A percentile compares a stretch with the other conserved stretches of the same genome.
Conservation (phyloP, 2,113 vertebrate species). For the Suncus etruscus region DNA sequence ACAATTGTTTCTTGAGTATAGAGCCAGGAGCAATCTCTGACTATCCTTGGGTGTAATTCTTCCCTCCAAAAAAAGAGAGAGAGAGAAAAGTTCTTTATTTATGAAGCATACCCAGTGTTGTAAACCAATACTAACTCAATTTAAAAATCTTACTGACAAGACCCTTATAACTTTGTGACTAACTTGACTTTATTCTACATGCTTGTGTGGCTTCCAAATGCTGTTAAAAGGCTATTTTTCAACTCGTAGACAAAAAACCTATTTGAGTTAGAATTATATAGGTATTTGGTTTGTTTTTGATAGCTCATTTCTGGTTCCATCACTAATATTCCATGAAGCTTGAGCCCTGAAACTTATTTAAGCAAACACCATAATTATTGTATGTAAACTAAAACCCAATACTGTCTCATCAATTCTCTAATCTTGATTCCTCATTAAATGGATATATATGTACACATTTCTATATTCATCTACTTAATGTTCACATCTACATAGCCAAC, state of each 20-base stretch:
- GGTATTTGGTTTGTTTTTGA: not conserved
- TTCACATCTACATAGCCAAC: not conserved
- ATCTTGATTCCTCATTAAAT: not conserved
- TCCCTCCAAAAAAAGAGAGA: too few species aligned
- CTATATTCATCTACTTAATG: too few species aligned
- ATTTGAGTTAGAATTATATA: not conserved
- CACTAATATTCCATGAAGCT: too few species aligned
- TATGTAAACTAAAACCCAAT: not conserved
- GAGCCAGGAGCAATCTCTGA: too few species aligned
- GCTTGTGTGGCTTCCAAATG: not conserved
- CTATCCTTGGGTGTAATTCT: too few species aligned
- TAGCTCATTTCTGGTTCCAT: not conserved
- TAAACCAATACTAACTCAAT: too few species aligned
- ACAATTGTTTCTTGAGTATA: too few species aligned
- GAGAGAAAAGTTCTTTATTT: too few species aligned
- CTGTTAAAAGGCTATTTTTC: not conserved
- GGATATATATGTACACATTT: too few species aligned
- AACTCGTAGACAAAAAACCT: not conserved
- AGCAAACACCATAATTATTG: not conserved
- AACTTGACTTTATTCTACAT: not conserved
- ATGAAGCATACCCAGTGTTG: too few species aligned
- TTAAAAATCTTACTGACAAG: not conserved
- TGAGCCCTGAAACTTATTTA: not conserved
- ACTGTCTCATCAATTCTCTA: not conserved
- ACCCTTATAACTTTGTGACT: not conserved